A percentile compares a stretch with the other conserved stretches of the same genome.
Evolutionary conservation across 2,113 vertebrate species (phyloP).

Genomic region (Pongo pygmaeus): DNA sequence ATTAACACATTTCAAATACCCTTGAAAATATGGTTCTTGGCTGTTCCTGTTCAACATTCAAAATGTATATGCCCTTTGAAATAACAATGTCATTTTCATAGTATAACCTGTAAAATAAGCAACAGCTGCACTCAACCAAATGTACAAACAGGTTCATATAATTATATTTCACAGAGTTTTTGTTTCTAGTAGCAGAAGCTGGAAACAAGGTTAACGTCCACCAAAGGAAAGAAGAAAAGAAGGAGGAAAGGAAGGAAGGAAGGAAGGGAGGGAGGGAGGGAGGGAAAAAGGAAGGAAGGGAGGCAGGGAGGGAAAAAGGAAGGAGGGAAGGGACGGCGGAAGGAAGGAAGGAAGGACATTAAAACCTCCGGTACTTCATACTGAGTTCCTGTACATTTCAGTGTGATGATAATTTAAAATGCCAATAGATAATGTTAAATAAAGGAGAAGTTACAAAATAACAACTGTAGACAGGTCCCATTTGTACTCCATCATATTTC

Average conservation of each 20-base stretch:
- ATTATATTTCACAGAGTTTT: not conserved
- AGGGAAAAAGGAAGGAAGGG: too few relatives aligned
- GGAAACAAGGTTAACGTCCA: not conserved
- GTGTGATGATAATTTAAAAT: not conserved
- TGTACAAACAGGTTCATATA: not conserved
- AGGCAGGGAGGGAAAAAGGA: too few relatives aligned
- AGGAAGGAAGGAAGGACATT: too few relatives aligned
- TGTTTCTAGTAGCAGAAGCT: not conserved
- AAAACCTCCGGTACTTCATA: not conserved
- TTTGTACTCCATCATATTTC: fast-evolving
- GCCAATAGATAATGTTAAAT: not conserved
- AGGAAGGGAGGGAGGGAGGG: too few relatives aligned
- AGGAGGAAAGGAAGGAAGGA: too few relatives aligned
- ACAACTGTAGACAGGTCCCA: not conserved
- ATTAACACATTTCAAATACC: not conserved
- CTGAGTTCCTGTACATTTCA: not conserved
- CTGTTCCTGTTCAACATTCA: not conserved
- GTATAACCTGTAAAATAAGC: not conserved
- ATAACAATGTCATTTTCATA: not conserved
- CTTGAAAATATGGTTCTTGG: not conserved
- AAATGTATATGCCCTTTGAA: not conserved
- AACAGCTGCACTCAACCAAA: not conserved
- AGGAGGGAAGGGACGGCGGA: too few relatives aligned
- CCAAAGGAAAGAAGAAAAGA: too few relatives aligned
- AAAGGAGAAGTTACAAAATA: not conserved